Evolutionary conservation across 2,888 invertebrate species (phyloP).

Genomic region (Drosophila differens): DNA sequence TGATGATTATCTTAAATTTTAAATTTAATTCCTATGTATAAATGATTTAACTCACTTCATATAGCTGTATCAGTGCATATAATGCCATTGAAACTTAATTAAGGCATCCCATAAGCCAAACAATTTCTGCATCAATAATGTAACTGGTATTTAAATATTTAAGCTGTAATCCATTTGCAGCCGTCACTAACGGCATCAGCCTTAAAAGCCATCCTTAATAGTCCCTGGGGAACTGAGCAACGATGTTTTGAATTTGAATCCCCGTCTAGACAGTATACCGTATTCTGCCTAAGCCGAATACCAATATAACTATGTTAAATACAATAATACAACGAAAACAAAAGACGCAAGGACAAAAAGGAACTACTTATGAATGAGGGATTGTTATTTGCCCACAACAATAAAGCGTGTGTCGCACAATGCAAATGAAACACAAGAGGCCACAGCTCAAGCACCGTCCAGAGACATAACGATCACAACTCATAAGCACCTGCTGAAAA

Average conservation of each 20-base stretch:
- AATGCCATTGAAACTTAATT: neutral
- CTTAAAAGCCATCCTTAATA: neutral
- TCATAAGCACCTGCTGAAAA: conserved; percentile 51
- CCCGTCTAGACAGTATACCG: neutral
- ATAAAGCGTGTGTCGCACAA: conserved; percentile 20
- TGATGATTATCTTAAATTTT: too few species aligned
- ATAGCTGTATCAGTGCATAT: neutral
- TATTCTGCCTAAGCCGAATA: neutral
- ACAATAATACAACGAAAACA: neutral
- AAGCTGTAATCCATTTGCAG: neutral
- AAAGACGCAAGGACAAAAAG: neutral
- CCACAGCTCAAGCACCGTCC: conserved; percentile 29
- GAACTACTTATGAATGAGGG: neutral
- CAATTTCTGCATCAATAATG: neutral
- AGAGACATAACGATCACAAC: conserved; percentile 39
- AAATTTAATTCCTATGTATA: too few species aligned
- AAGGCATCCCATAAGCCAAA: neutral
- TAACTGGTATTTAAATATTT: neutral
- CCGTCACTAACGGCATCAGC: neutral
- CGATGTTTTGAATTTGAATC: neutral
- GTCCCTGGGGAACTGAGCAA: neutral
- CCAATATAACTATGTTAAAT: neutral
- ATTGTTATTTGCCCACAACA: neutral
- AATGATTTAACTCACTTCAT: neutral
- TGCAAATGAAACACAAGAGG: conserved; percentile 38